Percentiles rank a stretch among this genome's conserved stretches.
Conservation (phyloP, 2,797 vertebrate species). For the Mus minutoides region DNA sequence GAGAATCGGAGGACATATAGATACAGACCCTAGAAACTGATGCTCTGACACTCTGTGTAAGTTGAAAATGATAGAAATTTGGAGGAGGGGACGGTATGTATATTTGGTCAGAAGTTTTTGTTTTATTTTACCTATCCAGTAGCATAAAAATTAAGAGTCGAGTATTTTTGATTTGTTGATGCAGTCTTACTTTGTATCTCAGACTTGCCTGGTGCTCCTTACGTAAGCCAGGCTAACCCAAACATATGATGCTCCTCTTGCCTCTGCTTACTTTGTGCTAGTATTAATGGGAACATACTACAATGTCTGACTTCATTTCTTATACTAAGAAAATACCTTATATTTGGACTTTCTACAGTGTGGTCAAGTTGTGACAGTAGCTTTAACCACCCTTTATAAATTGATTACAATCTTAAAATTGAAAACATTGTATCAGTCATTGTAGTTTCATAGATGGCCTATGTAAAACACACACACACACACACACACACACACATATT, state of each 20-base stretch:
- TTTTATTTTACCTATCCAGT: background rate
- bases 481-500: background rate
- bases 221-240: background rate
- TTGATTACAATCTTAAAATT: slow-evolving; percentile 34
- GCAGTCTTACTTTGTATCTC: background rate
- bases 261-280: background rate
- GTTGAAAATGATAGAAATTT: slow-evolving; percentile 45
- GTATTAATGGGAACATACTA: background rate
- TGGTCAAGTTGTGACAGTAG: slow-evolving; percentile 28
- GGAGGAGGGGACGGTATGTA: slow-evolving; percentile 24
- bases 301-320: background rate
- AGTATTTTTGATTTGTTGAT: background rate
- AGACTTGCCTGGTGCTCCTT: background rate
- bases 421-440: background rate
- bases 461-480: background rate
- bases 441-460: background rate
- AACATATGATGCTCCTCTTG: background rate
- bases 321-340: background rate
- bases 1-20: too few relatives aligned
- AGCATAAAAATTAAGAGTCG: slow-evolving; percentile 41
- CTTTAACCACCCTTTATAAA: background rate
- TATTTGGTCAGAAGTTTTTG: background rate
- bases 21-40: background rate
- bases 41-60: background rate
- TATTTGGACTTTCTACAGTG: slow-evolving; percentile 5